These are phyloP conservation scores for Eupeodes luniger DNA, from an alignment of 2,888 invertebrate genomes.

Conservation along the genomic window DNA sequence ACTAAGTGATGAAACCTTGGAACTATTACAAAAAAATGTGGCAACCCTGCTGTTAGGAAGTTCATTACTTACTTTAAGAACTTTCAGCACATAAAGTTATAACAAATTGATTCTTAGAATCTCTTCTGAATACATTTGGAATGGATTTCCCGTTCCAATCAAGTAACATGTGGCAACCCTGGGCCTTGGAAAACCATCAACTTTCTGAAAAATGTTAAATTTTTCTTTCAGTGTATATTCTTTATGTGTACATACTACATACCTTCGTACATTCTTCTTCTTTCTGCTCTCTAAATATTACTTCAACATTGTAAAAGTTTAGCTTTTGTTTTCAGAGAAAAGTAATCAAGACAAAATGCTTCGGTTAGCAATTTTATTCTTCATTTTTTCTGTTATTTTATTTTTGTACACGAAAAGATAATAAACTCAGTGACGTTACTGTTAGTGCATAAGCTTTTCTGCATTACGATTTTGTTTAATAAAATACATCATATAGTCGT, in stretches of 20 bases:
- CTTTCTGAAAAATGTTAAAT: no score
- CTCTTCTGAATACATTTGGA: no score
- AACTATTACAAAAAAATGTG: no score
- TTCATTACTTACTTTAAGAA: no score
- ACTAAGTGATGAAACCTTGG: no score
- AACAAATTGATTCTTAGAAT: no score
- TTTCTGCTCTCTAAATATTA: conserved; percentile 16
- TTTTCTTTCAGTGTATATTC: conserved; percentile 6
- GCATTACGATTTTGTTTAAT: background rate
- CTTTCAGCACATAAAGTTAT: no score
- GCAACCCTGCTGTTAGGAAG: no score
- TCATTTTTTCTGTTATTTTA: background rate
- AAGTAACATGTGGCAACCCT: no score
- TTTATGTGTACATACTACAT: background rate
- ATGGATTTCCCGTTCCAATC: no score
- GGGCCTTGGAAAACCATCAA: no score
- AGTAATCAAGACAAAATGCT: conserved; percentile 69
- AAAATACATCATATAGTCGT: background rate
- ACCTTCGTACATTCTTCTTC: background rate
- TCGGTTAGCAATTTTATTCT: conserved; percentile 56
- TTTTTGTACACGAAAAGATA: conserved; percentile 56
- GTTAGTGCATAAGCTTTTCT: conserved; percentile 17
- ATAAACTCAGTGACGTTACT: conserved; percentile 66
- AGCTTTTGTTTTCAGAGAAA: conserved; percentile 68
- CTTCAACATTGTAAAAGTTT: conserved; percentile 57